Conservation (phyloP, 2,113 vertebrate species). For the Dromiciops gliroides region DNA sequence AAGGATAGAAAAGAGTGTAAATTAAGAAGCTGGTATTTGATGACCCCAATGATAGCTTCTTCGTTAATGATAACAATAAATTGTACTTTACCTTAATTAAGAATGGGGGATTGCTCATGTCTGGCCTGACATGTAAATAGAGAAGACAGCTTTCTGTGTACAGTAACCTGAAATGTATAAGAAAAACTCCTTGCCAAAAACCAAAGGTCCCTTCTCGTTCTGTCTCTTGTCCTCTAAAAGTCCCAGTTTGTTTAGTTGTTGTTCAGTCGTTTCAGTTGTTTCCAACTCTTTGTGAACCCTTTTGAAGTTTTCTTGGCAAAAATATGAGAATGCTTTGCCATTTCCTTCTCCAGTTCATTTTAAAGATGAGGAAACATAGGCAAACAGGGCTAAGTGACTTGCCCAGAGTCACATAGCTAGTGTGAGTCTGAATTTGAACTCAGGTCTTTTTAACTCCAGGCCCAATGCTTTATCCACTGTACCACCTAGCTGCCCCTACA, state of each 20-base stretch:
- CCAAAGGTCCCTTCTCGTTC: too few relatives aligned
- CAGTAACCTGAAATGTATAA: not conserved
- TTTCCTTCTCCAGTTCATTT: not conserved
- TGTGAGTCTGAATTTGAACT: not conserved
- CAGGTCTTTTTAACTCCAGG: not conserved
- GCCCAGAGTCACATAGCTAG: not conserved
- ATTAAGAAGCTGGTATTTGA: not conserved
- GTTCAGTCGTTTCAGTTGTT: not conserved
- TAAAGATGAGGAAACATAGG: not conserved
- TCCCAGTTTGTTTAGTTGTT: not conserved
- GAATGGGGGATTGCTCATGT: not conserved
- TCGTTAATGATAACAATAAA: not conserved
- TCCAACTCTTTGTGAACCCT: not conserved
- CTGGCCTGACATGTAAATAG: not conserved
- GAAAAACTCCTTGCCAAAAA: too few relatives aligned
- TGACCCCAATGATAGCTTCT: not conserved
- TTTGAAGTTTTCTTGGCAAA: not conserved
- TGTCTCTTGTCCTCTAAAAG: too few relatives aligned
- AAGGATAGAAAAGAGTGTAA: not conserved
- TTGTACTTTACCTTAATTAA: not conserved
- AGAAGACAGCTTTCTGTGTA: not conserved
- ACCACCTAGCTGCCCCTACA: not conserved
- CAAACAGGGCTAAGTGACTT: not conserved
- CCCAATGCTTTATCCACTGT: not conserved
- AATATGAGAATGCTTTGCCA: not conserved